Evolutionary conservation across 2,797 vertebrate genomes (phyloP), one percentile per base, ranked within the genome.

Genomic region (Enoplosus armatus): DNA sequence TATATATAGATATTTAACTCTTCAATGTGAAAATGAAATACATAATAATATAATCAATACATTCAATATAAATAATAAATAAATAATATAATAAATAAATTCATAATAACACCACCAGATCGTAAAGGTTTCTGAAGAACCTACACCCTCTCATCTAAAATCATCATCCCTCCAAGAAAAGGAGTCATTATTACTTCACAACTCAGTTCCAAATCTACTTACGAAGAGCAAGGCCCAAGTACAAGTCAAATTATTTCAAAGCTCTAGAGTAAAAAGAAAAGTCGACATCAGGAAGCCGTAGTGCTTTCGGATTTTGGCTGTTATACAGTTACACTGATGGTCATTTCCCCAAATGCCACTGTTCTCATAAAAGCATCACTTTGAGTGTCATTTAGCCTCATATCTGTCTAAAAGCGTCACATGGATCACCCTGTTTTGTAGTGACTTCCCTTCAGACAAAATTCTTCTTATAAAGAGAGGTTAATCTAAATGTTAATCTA

Each of bases 401-500:
- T 79, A 75, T 85, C 60, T 75, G 47, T 85, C 75, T 50, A 45
- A 72, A 86, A 79, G 60, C 33, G 61, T 80, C 75, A 37, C 75
- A 65, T 78, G 85, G 61, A 85, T 78, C 82, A 86, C 63, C 45
- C n/a, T 63, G 67, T 60, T 68, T 79, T 54, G 4, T 50, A 20
- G 54, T 71, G 77, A 80, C 67, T 60, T 60, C 63, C 51, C 78
- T 51, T 72, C 53, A 63, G 41, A 79, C 56, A 59, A 55, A 72
- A 70, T 75, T 71, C 33, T 65, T 55, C 66, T 76, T 54, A 35
- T 69, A 63, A 41, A 35, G 58, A 74, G 67, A 69, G 68, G 65
- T 89, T 89, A 70, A 89, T 85, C 75, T 88, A 77, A 87, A 85
- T 87, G 69, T 77, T 83, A 83, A 84, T 84, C 64, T 58, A 48